Evolutionary conservation across 2,113 vertebrate species (phyloP).

Genomic region (Pangasianodon gigas): DNA sequence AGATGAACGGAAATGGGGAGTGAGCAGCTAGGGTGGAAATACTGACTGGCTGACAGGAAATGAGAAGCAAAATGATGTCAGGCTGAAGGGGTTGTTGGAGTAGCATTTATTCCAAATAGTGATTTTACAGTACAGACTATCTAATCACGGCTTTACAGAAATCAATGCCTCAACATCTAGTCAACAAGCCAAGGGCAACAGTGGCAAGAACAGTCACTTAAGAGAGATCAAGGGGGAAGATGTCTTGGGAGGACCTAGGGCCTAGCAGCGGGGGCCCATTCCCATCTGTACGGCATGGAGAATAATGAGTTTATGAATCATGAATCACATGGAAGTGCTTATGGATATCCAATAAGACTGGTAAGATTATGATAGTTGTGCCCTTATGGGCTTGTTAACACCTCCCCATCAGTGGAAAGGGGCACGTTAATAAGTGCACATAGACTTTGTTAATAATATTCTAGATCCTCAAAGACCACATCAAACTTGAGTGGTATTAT

Average conservation of each 20-base stretch:
- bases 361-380: not conserved
- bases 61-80: not conserved
- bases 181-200: not conserved
- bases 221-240: not conserved
- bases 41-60: not conserved
- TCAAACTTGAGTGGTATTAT: not conserved
- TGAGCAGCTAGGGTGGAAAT: not conserved
- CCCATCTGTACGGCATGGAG: not conserved
- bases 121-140: not conserved
- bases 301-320: not conserved
- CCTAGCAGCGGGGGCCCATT: not conserved
- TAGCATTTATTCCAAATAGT: not conserved
- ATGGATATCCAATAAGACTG: not conserved
- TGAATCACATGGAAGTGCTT: not conserved
- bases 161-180: not conserved
- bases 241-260: not conserved
- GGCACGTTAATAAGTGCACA: not conserved
- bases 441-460: not conserved
- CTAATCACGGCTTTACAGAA: not conserved
- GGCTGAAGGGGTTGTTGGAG: not conserved
- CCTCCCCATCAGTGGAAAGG: not conserved
- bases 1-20: not conserved
- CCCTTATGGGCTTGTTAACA: not conserved
- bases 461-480: not conserved
- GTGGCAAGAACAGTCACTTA: not conserved